These are phyloP conservation scores for Bos taurus DNA, from an alignment of 2,113 vertebrate species.

Conservation along the genomic window DNA sequence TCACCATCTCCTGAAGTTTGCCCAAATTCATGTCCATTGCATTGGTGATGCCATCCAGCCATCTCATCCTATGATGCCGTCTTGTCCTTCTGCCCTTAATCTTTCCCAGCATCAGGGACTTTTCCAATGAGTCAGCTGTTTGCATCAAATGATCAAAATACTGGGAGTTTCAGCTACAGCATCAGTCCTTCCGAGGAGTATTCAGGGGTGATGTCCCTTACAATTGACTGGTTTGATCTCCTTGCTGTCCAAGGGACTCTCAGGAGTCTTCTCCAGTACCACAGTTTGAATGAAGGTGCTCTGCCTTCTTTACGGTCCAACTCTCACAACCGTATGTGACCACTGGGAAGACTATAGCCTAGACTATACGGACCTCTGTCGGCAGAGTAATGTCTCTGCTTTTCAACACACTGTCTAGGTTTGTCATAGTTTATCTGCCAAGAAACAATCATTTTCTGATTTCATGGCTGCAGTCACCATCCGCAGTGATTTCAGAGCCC, in stretches of 20 bases:
- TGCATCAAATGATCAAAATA: background rate
- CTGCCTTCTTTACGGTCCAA: background rate
- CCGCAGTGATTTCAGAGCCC: background rate
- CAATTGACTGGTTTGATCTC: background rate
- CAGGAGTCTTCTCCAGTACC: background rate
- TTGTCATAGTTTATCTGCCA: background rate
- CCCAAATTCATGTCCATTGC: background rate
- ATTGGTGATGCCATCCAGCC: background rate
- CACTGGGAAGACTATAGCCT: background rate
- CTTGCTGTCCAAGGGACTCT: background rate
- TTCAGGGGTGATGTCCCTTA: background rate
- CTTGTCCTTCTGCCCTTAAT: background rate
- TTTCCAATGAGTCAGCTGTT: background rate
- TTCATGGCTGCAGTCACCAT: background rate
- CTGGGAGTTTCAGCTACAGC: background rate
- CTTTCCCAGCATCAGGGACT: background rate
- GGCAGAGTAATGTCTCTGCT: background rate
- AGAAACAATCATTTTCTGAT: background rate
- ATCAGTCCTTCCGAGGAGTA: background rate
- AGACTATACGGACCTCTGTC: background rate
- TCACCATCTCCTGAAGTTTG: background rate
- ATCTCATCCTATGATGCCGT: background rate
- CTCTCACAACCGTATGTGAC: background rate
- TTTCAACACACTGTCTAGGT: background rate
- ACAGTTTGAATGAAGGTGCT: background rate